Evolutionary conservation across 2,888 invertebrate species (phyloP).

Genomic region (Hirtodrosophila confusa): DNA sequence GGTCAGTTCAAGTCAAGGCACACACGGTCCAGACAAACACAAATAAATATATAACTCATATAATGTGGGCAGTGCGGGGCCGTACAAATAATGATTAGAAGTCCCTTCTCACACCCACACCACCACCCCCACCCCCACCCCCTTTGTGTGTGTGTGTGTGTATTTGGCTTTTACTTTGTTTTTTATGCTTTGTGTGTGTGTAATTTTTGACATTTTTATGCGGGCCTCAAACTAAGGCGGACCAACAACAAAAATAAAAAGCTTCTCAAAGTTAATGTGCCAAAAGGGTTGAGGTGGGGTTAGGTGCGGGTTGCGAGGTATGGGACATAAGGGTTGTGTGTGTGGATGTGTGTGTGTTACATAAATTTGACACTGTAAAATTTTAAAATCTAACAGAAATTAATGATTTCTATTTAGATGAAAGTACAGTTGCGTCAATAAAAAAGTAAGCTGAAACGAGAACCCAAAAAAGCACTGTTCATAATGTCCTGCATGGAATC

Average conservation of each 20-base stretch:
- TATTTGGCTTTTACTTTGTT: constrained; percentile 59
- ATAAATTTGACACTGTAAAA: constrained; percentile 78
- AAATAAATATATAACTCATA: constrained; percentile 70
- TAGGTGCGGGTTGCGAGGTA: constrained; percentile 7
- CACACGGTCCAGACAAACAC: constrained; percentile 71
- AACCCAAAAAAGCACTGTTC: not conserved
- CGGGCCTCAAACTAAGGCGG: constrained; percentile 66
- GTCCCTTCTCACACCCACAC: constrained; percentile 46
- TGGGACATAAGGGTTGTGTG: constrained; percentile 44
- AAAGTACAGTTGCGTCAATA: constrained; percentile 63
- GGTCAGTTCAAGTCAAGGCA: constrained; percentile 36
- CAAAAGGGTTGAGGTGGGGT: constrained; percentile 24
- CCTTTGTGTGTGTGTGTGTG: constrained; percentile 35
- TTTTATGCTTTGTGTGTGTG: constrained; percentile 52
- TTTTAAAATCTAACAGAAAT: constrained; percentile 77
- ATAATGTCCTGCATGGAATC: not conserved
- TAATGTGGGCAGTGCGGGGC: constrained; percentile 59
- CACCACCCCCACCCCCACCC: not conserved
- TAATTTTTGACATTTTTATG: constrained; percentile 81
- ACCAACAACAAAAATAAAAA: constrained; percentile 44
- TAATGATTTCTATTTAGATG: constrained; percentile 67
- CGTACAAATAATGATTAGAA: constrained; percentile 80
- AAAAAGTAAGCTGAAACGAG: constrained; percentile 2
- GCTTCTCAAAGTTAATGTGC: constrained; percentile 62
- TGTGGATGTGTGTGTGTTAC: constrained; percentile 31